Base-by-base conservation (phyloP, 2,113 vertebrate species). In the Myotis yumanensis region DNA sequence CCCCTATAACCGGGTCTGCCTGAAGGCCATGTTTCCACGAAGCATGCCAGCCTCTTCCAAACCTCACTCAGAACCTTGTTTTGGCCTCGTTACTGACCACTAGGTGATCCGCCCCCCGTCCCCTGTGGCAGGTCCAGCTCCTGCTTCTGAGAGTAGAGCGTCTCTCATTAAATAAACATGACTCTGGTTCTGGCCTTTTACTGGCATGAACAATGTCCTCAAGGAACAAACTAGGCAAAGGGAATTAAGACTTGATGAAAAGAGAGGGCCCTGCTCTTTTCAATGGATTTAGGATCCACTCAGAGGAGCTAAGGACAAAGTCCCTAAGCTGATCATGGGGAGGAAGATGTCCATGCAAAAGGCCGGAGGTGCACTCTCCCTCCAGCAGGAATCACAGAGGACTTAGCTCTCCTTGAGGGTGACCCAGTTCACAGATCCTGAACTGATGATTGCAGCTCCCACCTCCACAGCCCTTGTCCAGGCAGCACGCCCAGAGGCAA, bases 31-130 rank as follows among this genome's bases (percentile, higher is more conserved):
- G 25, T 48, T 75, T 25, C 73, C 35, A 57, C 2, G 3, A 30
- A 51, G 77, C 46, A 43, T 1, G 1, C 5, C 0, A 30, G 51
- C 30, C 82, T 46, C 37, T 46, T 18, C 30, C 10, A 7, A 23
- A 32, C n/a, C 52, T 30, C 37, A 2, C 48, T 79, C 1, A 15
- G 76, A 71, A 28, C 30, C 46, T n/a, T 23, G 11, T 7, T 91
- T 51, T 77, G 52, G n/a, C n/a, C 85, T 93, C 25, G 10, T 68
- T 35, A 37, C 71, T 75, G 15, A 76, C 32, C 37, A 15, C 54
- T 18, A 12, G 43, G 51, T 16, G 28, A 43, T 9, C 43, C 0
- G 3, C 66, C 20, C 59, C 6, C 2, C 4, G 0, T 32, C 25
- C 57, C 83, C 76, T 54, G 16, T 6, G 40, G 75, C 14, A 69